Evolutionary conservation across 2,888 invertebrate species (phyloP), one percentile per base, ranked within the genome.

Genomic region (Mesorhabditis belari): DNA sequence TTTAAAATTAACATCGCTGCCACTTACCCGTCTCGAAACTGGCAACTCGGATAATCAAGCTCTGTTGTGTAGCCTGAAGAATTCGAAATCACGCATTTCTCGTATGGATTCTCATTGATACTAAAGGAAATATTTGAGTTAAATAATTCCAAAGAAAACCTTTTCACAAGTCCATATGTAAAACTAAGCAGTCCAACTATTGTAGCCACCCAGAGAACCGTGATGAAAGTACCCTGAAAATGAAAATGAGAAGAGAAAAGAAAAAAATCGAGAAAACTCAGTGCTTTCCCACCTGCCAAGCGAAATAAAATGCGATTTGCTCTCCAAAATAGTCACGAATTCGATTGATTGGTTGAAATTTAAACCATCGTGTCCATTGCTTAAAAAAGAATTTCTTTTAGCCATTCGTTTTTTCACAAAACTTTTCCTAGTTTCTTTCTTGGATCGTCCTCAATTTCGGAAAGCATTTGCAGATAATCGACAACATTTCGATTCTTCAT

Each of bases 261-360:
- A n/a, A n/a, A n/a, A n/a, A n/a, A n/a, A n/a, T n/a, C n/a, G n/a
- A n/a, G n/a, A n/a, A n/a, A n/a, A n/a, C n/a, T n/a, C n/a, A n/a
- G n/a, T n/a, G n/a, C n/a, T n/a, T n/a, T n/a, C n/a, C n/a, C n/a
- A n/a, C n/a, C 12, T 81, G 80, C 83, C 83, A 84, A 3, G 83
- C 84, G 72, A 84, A 84, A 66, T 84, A 83, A 35, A 84, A 80
- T 0, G 81, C 83, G 63, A 84, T 83, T 66, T 82, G 82, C 66
- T 84, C 83, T 5, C 84, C 83, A 71, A 83, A 84, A 67, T 84
- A 84, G 67, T 83, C 81, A 19, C 71, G 63, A 27, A 71, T 67
- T 28, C 58, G 60, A 29, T 66, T 66, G 9, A 71, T 29, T 3
- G 71, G 71, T 52, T 71, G 71, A 27, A 63, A 61, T 55, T 67